Percentiles rank a stretch among this genome's conserved stretches.
Evolutionary conservation across 2,113 vertebrate species (phyloP).

Genomic region (Pollimyrus isidori): DNA sequence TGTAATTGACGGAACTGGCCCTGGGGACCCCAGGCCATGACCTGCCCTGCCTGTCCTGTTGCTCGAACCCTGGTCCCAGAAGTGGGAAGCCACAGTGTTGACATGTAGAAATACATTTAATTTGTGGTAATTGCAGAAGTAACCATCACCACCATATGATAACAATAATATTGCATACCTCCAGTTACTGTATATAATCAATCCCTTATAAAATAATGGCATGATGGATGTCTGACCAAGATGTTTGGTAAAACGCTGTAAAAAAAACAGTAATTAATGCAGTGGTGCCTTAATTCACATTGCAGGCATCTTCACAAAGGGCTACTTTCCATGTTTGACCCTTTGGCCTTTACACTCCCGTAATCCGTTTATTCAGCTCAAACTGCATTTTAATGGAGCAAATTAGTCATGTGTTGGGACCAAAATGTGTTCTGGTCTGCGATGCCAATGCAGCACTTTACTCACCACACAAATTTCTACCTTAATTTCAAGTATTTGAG

Average conservation of each 20-base stretch:
- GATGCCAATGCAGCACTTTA: neutral
- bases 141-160: neutral
- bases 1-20: no score
- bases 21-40: no score
- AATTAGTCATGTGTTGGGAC: neutral
- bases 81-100: neutral
- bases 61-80: neutral
- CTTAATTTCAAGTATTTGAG: neutral
- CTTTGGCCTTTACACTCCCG: neutral
- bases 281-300: neutral
- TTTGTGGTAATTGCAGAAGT: neutral
- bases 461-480: neutral
- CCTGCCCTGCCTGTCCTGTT: no score
- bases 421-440: neutral
- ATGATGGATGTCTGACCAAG: neutral
- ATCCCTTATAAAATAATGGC: neutral
- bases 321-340: neutral
- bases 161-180: neutral
- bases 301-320: neutral
- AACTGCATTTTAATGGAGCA: neutral
- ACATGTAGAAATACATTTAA: neutral
- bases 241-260: neutral
- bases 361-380: neutral
- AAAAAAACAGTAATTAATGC: neutral
- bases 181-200: neutral